Percentiles rank a stretch among this genome's conserved stretches.
Conservation (phyloP, 2,888 invertebrate genomes). For the Tachina grossa region DNA sequence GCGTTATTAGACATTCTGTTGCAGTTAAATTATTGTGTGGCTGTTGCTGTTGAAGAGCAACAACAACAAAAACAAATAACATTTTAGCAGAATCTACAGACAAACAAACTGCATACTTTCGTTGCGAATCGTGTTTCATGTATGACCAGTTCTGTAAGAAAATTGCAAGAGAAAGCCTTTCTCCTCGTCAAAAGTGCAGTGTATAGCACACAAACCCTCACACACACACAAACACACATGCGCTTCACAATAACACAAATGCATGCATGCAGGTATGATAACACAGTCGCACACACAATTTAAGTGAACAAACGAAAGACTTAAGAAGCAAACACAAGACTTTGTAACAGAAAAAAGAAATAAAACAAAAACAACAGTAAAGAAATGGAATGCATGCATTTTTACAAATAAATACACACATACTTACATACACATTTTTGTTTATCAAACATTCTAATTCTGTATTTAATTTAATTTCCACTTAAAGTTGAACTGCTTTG, state of each 20-base stretch:
- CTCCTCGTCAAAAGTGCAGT: slow-evolving; percentile 73
- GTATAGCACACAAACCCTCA: not conserved
- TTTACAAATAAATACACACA: slow-evolving; percentile 15
- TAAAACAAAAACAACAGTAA: slow-evolving; percentile 29
- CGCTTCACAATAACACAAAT: not conserved
- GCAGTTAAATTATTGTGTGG: slow-evolving; percentile 54
- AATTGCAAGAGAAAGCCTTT: slow-evolving; percentile 80
- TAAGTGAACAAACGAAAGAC: slow-evolving; percentile 52
- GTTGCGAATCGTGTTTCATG: slow-evolving; percentile 73
- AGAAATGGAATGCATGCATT: slow-evolving; percentile 52
- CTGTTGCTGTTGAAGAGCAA: slow-evolving; percentile 35
- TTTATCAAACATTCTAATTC: slow-evolving; percentile 57
- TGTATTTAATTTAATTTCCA: slow-evolving; percentile 5
- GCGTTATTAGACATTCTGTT: slow-evolving; percentile 69
- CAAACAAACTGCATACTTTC: slow-evolving; percentile 71
- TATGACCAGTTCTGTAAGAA: slow-evolving; percentile 77
- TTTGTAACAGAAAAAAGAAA: slow-evolving; percentile 16
- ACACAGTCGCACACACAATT: not conserved
- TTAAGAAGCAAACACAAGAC: slow-evolving; percentile 51
- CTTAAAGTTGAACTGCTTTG: not conserved
- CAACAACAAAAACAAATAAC: slow-evolving; percentile 35
- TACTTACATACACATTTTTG: not conserved
- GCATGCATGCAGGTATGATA: not conserved
- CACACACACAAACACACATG: not conserved
- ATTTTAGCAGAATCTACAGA: slow-evolving; percentile 43